Evolutionary conservation across 2,797 vertebrate species (phyloP), one percentile per base, ranked within the genome.

Genomic region (Coccyzus lansbergi): DNA sequence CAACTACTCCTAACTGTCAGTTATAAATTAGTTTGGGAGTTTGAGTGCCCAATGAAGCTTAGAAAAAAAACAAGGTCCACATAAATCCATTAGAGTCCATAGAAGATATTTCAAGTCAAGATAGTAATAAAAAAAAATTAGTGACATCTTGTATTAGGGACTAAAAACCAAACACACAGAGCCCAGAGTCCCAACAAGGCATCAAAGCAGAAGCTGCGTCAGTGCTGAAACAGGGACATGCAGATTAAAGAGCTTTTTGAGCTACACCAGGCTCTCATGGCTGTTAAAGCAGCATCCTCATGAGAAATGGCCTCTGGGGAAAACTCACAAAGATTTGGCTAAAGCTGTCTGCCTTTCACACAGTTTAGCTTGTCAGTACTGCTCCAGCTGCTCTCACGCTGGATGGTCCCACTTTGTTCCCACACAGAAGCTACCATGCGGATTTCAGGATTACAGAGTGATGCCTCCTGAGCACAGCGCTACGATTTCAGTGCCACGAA

Each of bases 1-100:
- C 74, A 79, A 59, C 85, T 72, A 78, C 56, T 92, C 81, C 80
- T 88, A 55, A 60, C 75, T 69, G 87, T 55, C 89, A 87, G 56
- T 84, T 67, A 44, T 48, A 93, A 94, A 94, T 93, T 80, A 94
- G 81, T 94, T 24, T 83, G 85, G 87, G 91, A 91, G 69, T 56
- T 20, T 29, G 59, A 95, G 67, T 44, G 46, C 63, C 67, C 91
- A 79, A 0, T 4, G 68, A 78, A 84, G 63, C 72, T 90, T 84
- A 90, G 90, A 86, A 80, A 83, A 70, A 70, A 88, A 91, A 76
- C 59, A 87, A 0, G 7, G 55, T 22, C 62, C 40, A 36, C 28
- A 36, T 77, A 88, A 86, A 93, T 40, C 44, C 86, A 92, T 76
- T 78, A 75, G n/a, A 88, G 80, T 29, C 84, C 70, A 59, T 3